Base-by-base conservation (phyloP, 2,888 invertebrate species). In the Drosophila aldrichi region DNA sequence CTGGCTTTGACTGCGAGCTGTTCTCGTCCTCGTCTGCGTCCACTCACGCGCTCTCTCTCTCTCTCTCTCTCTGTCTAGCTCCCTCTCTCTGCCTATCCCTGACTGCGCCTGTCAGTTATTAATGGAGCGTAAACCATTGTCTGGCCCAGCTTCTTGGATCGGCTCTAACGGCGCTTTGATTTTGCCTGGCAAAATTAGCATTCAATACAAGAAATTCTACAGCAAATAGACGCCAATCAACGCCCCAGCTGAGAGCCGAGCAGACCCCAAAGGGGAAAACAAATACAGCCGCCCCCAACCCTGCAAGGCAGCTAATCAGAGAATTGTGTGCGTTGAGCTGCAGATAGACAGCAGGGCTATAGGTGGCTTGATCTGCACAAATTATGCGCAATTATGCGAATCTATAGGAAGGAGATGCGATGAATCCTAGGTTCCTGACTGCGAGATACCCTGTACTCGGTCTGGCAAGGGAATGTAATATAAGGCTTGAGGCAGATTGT, bases 171-270 rank as follows among this genome's bases (percentile, higher is more conserved):
- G 89, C 80, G 74, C 71, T 88, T 82, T 89, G 82, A 83, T 82
- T 83, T 79, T 55, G 61, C 69, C 55, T 76, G 68, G 59, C 66
- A 20, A 90, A 90, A 91, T 91, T 91, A 91, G 90, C 91, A 91
- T 91, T 91, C 88, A 91, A 91, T 90, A 80, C 81, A 88, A 79
- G 79, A 58, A 43, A 58, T 70, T 70, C 57, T 60, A 41, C 49
- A 18, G 46, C 62, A 66, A 62, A 75, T 80, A 73, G 77, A 81
- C 72, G 88, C 81, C 86, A 89, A 89, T 89, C 88, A 90, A 89
- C 88, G 88, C 89, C 90, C 90, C 71, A 60, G 64, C 63, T 57
- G 32, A 54, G 52, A 46, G 29, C 25, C 25, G 43, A 48, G 5
- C 61, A 55, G 61, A 51, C 34, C 46, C 51, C 69, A 32, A 22